These are phyloP conservation scores for Platycheirus albimanus DNA, from an alignment of 2,888 invertebrate genomes.

Conservation along the genomic window DNA sequence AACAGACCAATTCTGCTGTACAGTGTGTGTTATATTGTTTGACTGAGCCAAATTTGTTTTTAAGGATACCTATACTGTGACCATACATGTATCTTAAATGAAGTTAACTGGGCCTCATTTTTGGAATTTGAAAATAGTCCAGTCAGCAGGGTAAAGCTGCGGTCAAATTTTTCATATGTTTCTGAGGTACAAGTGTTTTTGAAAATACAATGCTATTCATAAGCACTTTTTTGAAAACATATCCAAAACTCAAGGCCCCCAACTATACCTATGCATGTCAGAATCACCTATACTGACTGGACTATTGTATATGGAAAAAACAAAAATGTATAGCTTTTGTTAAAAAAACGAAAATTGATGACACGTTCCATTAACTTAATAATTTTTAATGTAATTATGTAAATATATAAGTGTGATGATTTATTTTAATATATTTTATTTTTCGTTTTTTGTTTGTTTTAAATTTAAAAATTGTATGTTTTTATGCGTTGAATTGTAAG, in stretches of 20 bases:
- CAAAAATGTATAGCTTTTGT: neutral
- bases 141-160: no score
- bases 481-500: conserved; percentile 60
- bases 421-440: conserved; percentile 13
- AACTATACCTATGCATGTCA: no score
- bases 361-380: neutral
- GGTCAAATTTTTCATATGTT: no score
- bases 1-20: conserved; percentile 33
- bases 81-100: conserved; percentile 46
- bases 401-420: conserved; percentile 61
- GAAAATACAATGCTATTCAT: no score
- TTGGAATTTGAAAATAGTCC: no score
- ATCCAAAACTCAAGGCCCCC: no score
- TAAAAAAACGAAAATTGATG: no score
- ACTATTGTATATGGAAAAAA: no score
- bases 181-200: no score
- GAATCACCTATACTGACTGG: no score
- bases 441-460: conserved; percentile 39
- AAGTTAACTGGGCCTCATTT: no score
- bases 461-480: conserved; percentile 33
- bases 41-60: conserved; percentile 71
- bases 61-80: conserved; percentile 59
- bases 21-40: conserved; percentile 58
- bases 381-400: conserved; percentile 53
- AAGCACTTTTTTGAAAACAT: no score